Evolutionary conservation across 2,113 vertebrate genomes (phyloP), one percentile per base, ranked within the genome.

Genomic region (Lutjanus erythropterus): DNA sequence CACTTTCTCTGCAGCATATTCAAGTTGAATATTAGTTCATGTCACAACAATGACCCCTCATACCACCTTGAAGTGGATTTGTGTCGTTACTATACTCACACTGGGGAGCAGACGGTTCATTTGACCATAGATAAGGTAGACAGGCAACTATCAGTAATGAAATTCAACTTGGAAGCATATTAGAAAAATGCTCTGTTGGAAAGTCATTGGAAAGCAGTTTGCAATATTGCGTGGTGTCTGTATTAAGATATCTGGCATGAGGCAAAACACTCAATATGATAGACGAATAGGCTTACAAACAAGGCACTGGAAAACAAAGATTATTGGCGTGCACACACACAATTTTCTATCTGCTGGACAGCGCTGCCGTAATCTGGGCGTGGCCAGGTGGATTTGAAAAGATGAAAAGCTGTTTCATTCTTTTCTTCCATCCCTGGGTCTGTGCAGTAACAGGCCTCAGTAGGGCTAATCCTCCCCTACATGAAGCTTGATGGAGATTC

Each of bases 371-470:
- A 71, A 80, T 86, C 52, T 50, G 78, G 64, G 76, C 37, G 71
- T 58, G 79, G 64, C 70, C 59, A 78, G 78, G 78, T 81, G 74
- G 71, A 80, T 77, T 78, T 73, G 56, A 53, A 49, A 33, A 83
- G 66, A 86, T 80, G 68, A 87, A 84, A 84, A 72, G 68, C 65
- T 19, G 46, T 47, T 81, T 53, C 18, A 14, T 67, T 41, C 25
- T 44, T 31, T 55, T 29, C 9, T n/a, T 33, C 29, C 39, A 35
- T 64, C 66, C 52, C 64, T 37, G 33, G 2, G 50, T 83, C 23
- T 73, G 70, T 47, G 60, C 41, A 59, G 61, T 53, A 68, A 31
- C 65, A 78, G 75, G 46, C 73, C 70, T 75, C 59, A 19, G 74
- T 42, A 4, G 27, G 55, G 46, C 53, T 85, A 85, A 91, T 86